Base-by-base conservation (phyloP, 2,888 invertebrate genomes). In the Elmis aenea region DNA sequence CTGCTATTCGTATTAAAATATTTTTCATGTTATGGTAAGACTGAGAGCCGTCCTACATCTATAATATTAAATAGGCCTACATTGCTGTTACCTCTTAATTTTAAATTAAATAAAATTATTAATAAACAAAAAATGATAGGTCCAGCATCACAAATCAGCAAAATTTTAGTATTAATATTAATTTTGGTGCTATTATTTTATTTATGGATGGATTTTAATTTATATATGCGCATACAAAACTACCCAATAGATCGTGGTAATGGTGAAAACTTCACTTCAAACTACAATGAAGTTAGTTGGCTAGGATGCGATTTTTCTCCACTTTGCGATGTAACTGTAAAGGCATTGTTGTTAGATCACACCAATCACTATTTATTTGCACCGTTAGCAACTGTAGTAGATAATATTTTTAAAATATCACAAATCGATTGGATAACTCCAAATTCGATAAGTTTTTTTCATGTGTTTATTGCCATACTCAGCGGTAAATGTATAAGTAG, bases 361-460 rank as follows among this genome's bases (percentile, higher is more conserved):
- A 76, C 84, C 3, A 90, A 89, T 59, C 85, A 87, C 56, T 92
- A 89, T 57, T 68, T 91, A 11, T 82, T 89, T 55, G 83, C 83
- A 1, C 91, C 91, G 0, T 62, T 85, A 25, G 85, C 86, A n/a
- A 77, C 81, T 3, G 66, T 86, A 12, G 69, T 85, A 16, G 87
- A 90, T 59, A 66, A 76, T 52, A 64, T 80, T 3, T 70, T 80
- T 30, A 49, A 61, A 26, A 64, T 69, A 33, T 63, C 65, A 2
- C 47, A 59, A 6, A 66, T 64, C 40, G 42, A 51, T 2, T 74
- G 71, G 68, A 75, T 92, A 40, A 86, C 89, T 1, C 87, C 92
- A 0, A 90, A 91, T 64, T 78, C 82, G 70, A 87, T 92, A 53
- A 90, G 89, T 20, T 75, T 80, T 49, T 81, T 79, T 31, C 90